Evolutionary conservation across 2,888 invertebrate genomes (phyloP).

Genomic region (Therioaphis trifolii): DNA sequence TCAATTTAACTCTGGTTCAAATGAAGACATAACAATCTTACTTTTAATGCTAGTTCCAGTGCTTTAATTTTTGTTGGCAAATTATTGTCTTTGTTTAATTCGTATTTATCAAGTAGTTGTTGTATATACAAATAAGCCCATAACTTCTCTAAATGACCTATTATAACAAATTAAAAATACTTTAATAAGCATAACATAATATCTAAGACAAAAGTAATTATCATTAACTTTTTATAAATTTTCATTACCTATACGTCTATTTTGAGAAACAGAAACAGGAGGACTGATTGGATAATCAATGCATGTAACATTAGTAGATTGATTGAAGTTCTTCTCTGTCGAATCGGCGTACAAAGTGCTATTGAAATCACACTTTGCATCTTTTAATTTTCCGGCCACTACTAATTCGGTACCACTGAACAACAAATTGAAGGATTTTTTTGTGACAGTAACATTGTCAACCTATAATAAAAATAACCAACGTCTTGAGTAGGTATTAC

Average conservation of each 20-base stretch:
- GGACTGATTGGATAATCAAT: slow-evolving; percentile 1
- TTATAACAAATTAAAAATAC: too few species aligned
- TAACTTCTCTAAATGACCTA: slow-evolving; percentile 70
- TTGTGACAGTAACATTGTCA: slow-evolving; percentile 61
- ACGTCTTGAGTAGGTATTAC: too few species aligned
- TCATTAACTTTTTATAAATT: too few species aligned
- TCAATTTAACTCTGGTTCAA: not conserved
- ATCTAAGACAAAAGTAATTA: not conserved
- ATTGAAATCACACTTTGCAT: slow-evolving; percentile 56
- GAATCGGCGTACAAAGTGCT: slow-evolving; percentile 63
- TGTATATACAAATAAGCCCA: slow-evolving; percentile 79
- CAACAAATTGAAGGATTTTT: slow-evolving; percentile 71
- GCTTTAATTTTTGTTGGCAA: slow-evolving; percentile 71
- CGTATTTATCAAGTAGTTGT: slow-evolving; percentile 74
- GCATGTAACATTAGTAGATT: not conserved
- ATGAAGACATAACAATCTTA: too few species aligned
- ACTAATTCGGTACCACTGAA: slow-evolving; percentile 77
- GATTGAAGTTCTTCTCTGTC: slow-evolving; percentile 57
- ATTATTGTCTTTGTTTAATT: slow-evolving; percentile 68
- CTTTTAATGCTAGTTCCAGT: slow-evolving; percentile 73
- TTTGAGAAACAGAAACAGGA: not conserved
- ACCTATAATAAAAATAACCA: slow-evolving; percentile 51
- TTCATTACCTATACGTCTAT: slow-evolving; percentile 27
- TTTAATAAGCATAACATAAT: not conserved
- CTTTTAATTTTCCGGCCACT: slow-evolving; percentile 72